Evolutionary conservation across 2,113 vertebrate species (phyloP), one percentile per base, ranked within the genome.

Genomic region (Eublepharis macularius): DNA sequence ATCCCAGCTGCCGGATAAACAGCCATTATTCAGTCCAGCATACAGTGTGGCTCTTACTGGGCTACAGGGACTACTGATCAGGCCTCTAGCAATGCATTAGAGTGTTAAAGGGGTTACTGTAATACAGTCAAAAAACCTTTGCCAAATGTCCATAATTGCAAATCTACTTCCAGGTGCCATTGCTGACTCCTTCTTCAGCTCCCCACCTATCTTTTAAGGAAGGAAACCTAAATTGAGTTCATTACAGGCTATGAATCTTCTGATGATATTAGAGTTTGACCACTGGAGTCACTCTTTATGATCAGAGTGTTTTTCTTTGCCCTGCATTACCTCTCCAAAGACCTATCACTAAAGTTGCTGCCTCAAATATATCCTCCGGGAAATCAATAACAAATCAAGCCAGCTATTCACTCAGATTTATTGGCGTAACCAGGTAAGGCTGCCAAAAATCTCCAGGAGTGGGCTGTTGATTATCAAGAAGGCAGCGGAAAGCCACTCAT

Each of bases 311-410:
- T 84, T 84, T 87, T 78, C 80, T 89, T 81, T 72, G 73, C 87
- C 78, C 84, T 73, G 32, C 19, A 39, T 94, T 89, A 90, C 86
- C 26, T 32, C 75, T 43, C 57, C 0, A 0, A 89, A 95, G 89
- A 91, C 86, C 72, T 29, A 60, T 90, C 75, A 7, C 88, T 83
- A 87, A 92, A 92, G 91, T 90, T 54, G 45, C 81, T 75, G 70
- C 88, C 86, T 93, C 89, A 83, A 1, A 90, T 76, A 82, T 63
- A 57, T 81, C 89, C 73, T 36, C 77, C 6, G 92, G 92, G 92
- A 94, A 94, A 94, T 93, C 94, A 92, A 91, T 94, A 94, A 90
- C 87, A 91, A 94, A 95, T 92, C 90, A 91, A 87, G 90, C 77
- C 83, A 74, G 87, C 89, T 85, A 69, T 89, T 90, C 87, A 4